A percentile compares a stretch with the other conserved stretches of the same genome.
Evolutionary conservation across 1,140 invertebrate species (phyloP).

Genomic region (Thrips palmi): DNA sequence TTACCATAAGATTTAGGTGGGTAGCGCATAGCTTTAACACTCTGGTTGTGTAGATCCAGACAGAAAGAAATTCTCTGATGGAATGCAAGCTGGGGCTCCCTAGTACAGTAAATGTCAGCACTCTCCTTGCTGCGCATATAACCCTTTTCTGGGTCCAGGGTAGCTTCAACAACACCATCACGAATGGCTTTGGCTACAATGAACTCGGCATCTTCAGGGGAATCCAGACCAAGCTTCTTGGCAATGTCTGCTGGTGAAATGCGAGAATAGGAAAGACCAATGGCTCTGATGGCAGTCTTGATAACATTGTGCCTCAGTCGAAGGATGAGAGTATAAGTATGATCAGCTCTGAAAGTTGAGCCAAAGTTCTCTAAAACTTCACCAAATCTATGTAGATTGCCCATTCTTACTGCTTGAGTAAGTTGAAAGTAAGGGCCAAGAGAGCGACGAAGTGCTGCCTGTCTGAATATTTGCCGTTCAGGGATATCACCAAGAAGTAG

Average conservation of each 20-base stretch:
- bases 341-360: conserved; percentile 68
- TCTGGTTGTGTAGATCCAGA: conserved; percentile 94
- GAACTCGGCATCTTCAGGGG: conserved; percentile 94
- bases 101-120: conserved; percentile 91
- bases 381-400: conserved; percentile 85
- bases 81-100: conserved; percentile 90
- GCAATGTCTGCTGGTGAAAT: conserved; percentile 93
- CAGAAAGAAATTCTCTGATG: conserved; percentile 97
- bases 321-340: conserved; percentile 89
- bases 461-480: conserved; percentile 70
- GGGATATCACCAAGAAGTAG: conserved; percentile 93
- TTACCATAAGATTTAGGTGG: conserved; percentile 98
- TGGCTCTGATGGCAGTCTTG: conserved; percentile 93
- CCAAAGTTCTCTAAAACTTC: conserved; percentile 84
- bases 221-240: conserved; percentile 80
- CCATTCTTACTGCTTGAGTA: conserved; percentile 90
- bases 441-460: conserved; percentile 67
- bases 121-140: conserved; percentile 96
- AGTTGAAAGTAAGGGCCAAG: conserved; percentile 92
- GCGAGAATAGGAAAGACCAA: conserved; percentile 89
- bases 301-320: conserved; percentile 96
- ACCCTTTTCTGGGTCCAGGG: conserved; percentile 83
- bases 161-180: conserved; percentile 97
- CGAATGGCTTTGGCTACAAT: conserved; percentile 99
- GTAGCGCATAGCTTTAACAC: conserved; percentile 96